Conservation (phyloP, 2,888 invertebrate genomes). For the Tillus elongatus region DNA sequence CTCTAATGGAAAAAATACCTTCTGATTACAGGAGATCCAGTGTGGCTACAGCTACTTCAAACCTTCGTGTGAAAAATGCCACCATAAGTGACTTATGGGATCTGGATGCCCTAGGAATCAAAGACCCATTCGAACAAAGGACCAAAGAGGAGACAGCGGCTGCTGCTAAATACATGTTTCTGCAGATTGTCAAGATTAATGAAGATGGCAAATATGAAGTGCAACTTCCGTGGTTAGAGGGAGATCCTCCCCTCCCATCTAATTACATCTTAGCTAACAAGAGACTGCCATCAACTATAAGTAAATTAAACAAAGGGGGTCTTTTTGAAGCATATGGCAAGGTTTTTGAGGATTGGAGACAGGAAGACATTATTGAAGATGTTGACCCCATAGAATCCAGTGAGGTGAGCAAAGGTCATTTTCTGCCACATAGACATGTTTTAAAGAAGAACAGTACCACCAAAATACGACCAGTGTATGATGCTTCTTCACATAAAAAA, state of each 20-base stretch:
- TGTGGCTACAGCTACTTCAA: neutral
- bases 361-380: constrained; percentile 16
- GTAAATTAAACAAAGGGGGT: constrained; percentile 10
- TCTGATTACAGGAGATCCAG: neutral
- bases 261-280: constrained; percentile 16
- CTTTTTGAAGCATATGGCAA: constrained; percentile 9
- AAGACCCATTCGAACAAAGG: constrained; percentile 12
- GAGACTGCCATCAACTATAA: constrained; percentile 8
- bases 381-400: too few relatives aligned
- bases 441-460: too few relatives aligned
- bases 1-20: constrained; percentile 11
- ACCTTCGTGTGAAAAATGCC: constrained; percentile 7
- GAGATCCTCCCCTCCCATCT: constrained; percentile 14
- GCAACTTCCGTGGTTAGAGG: too few relatives aligned
- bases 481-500: too few relatives aligned
- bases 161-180: constrained; percentile 14
- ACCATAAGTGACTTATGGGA: constrained; percentile 11
- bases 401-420: too few relatives aligned
- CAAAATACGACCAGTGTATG: too few relatives aligned
- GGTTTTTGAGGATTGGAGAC: constrained; percentile 16
- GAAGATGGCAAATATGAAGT: constrained; percentile 18
- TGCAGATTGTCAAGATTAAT: constrained; percentile 13
- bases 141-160: too few relatives aligned
- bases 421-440: too few relatives aligned
- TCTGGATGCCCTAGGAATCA: constrained; percentile 13